Base-by-base conservation (phyloP, 2,113 vertebrate genomes). In the Chloebia gouldiae region DNA sequence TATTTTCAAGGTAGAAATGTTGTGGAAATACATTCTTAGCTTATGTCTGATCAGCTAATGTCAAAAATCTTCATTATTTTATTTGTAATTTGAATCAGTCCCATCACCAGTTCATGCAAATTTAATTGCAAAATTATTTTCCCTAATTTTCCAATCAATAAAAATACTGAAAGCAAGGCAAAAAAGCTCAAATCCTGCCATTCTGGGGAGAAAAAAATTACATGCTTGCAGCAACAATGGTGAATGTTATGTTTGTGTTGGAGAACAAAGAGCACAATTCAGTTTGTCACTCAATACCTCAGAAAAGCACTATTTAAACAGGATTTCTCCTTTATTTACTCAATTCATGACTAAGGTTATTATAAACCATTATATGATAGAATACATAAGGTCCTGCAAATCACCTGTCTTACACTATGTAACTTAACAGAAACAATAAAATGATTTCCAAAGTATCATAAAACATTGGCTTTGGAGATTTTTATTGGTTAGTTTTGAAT, bases 151-250 rank as follows among this genome's bases (percentile, higher is more conserved):
- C 25, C 61, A 44, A 57, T 40, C 18, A 50, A 72, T 19, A 14
- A 40, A 86, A 33, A 56, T 40, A 39, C 2, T n/a, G 13, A 81
- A 82, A 88, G 17, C 8, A 65, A 91, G 20, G 21, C 3, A 24
- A 45, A 59, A 73, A 66, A 63, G 2, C 28, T 44, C 13, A 47
- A 28, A 19, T 31, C 5, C 30, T 17, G 3, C 3, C 17, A 37
- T 68, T 73, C 6, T 21, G 18, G 9, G 6, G 10, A 25, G 22
- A 31, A 25, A 19, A n/a, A 27, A 37, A 49, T 6, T 15, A 11
- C 6, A 50, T 1, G 4, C 4, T 63, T 42, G 30, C 16, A 78
- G 35, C 2, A 37, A 12, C 11, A 37, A 11, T 7, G 0, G 6
- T 16, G 31, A 61, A 15, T 68, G 45, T 56, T 15, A 50, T 12